Evolutionary conservation across 2,888 invertebrate genomes (phyloP).

Genomic region (Catocala nupta): DNA sequence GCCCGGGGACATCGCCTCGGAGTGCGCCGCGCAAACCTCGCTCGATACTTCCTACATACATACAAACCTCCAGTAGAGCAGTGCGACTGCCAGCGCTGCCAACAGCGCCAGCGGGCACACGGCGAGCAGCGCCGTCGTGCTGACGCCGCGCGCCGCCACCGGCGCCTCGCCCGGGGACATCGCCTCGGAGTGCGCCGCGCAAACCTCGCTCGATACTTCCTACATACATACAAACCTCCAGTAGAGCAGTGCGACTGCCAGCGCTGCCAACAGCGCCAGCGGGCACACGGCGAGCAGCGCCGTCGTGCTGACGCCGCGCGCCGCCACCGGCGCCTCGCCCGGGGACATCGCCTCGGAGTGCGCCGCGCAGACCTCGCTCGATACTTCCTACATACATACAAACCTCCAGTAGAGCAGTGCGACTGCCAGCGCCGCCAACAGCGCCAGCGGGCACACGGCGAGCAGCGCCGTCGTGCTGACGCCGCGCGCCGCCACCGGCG

Average conservation of each 20-base stretch:
- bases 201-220: slow-evolving; percentile 78
- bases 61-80: slow-evolving; percentile 67
- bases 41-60: slow-evolving; percentile 75
- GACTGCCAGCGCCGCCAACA: slow-evolving; percentile 68
- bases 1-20: slow-evolving; percentile 70
- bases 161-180: slow-evolving; percentile 63
- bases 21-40: slow-evolving; percentile 70
- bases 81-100: slow-evolving; percentile 66
- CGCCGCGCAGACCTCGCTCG: slow-evolving; percentile 72
- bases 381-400: slow-evolving; percentile 67
- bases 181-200: slow-evolving; percentile 70
- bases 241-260: slow-evolving; percentile 70
- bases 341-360: slow-evolving; percentile 74
- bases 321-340: slow-evolving; percentile 44
- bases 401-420: slow-evolving; percentile 76
- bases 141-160: slow-evolving; percentile 50
- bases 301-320: slow-evolving; percentile 59
- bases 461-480: slow-evolving; percentile 68
- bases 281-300: slow-evolving; percentile 71
- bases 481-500: slow-evolving; percentile 44
- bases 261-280: slow-evolving; percentile 67
- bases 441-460: slow-evolving; percentile 66
- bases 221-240: slow-evolving; percentile 68
- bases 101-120: slow-evolving; percentile 68
- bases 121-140: slow-evolving; percentile 70